Percentiles rank a stretch among this genome's conserved stretches.
Evolutionary conservation across 1,140 invertebrate genomes (phyloP).

Genomic region (silkworm (Bombyx mori)): ASM3026992v2 NC_085129.1:21160001-21160500

Average conservation of each 20-base stretch:
- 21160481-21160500: too few relatives aligned
- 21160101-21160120: not conserved
- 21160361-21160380: not conserved
- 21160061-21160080: not conserved
- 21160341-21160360: not conserved
- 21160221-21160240: not conserved
- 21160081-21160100: not conserved
- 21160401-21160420: too few relatives aligned
- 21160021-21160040: too few relatives aligned
- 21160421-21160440: too few relatives aligned
- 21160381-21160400: too few relatives aligned
- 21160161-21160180: not conserved
- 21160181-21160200: not conserved
- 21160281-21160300: not conserved
- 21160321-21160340: not conserved
- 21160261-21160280: not conserved
- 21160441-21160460: too few relatives aligned
- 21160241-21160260: not conserved
- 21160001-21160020: too few relatives aligned
- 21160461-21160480: too few relatives aligned
- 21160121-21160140: not conserved
- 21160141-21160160: not conserved
- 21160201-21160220: constrained; percentile 1
- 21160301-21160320: not conserved
- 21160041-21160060: too few relatives aligned